Percentiles rank a stretch among this genome's conserved stretches.
These are phyloP conservation scores for Drosophila tripunctata DNA, from an alignment of 2,888 invertebrate species.

Conservation along the genomic window DNA sequence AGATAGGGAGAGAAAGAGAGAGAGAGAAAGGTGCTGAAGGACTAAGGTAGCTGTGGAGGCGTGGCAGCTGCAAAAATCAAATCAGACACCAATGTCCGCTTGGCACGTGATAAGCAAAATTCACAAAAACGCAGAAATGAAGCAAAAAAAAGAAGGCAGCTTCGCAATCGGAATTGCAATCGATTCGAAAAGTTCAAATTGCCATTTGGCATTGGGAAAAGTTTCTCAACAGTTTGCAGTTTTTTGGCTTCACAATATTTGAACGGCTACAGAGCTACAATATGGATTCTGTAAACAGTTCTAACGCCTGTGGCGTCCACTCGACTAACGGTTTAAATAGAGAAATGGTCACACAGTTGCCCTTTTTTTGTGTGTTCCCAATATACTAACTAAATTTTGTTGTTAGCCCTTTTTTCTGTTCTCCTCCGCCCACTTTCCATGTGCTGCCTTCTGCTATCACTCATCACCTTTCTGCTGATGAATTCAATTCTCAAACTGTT, in stretches of 20 bases:
- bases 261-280: conserved; percentile 20
- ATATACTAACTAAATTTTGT: conserved; percentile 7
- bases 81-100: conserved; percentile 65
- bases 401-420: conserved; percentile 24
- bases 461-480: conserved; percentile 65
- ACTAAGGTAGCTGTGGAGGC: conserved; percentile 9
- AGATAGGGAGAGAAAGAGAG: too few species aligned
- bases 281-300: conserved; percentile 23
- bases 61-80: conserved; percentile 55
- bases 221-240: conserved; percentile 11
- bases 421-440: conserved; percentile 41
- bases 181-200: conserved; percentile 65
- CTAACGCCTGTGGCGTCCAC: conserved; percentile 28
- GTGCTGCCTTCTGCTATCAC: conserved; percentile 75
- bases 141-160: conserved; percentile 7
- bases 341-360: conserved; percentile 41
- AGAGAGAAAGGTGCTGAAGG: neutral
- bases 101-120: conserved; percentile 48
- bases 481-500: conserved; percentile 52
- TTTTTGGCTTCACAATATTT: conserved; percentile 37
- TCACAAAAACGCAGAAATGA: too few species aligned
- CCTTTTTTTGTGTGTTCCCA: conserved; percentile 26
- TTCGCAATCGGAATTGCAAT: neutral
- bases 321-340: neutral
- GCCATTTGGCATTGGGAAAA: conserved; percentile 52